These are phyloP conservation scores for Zelostemma sp. DNA, from an alignment of 1,140 invertebrate genomes.

Conservation along the genomic window DNA sequence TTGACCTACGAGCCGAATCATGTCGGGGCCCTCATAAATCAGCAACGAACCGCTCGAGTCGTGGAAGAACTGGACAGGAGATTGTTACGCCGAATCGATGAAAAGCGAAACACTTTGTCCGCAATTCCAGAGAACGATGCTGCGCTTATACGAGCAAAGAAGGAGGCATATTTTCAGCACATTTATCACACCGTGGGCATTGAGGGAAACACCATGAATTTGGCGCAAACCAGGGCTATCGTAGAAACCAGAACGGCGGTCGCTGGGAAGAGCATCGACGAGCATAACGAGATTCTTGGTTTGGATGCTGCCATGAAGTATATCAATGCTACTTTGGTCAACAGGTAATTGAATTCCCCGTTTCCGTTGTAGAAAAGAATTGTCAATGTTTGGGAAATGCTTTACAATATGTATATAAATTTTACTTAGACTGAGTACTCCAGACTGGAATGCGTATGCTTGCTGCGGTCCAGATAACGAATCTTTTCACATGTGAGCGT, in stretches of 20 bases:
- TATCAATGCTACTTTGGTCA: conserved; percentile 91
- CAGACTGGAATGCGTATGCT: conserved; percentile 48
- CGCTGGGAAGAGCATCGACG: conserved; percentile 93
- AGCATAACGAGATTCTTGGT: conserved; percentile 97
- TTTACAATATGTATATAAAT: too few relatives aligned
- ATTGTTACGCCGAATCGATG: conserved; percentile 85
- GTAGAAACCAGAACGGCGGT: conserved; percentile 94
- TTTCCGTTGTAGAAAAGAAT: too few relatives aligned
- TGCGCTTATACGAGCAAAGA: conserved; percentile 88
- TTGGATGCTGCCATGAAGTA: conserved; percentile 96
- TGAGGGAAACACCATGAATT: conserved; percentile 96
- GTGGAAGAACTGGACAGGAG: conserved; percentile 92
- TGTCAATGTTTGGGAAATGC: too few relatives aligned
- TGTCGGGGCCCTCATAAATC: conserved; percentile 82
- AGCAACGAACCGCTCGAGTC: conserved; percentile 85
- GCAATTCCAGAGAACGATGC: conserved; percentile 84
- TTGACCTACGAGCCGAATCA: conserved; percentile 87
- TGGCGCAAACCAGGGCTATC: conserved; percentile 92
- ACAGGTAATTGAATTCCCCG: too few relatives aligned
- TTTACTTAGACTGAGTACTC: conserved; percentile 40
- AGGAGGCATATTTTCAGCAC: conserved; percentile 95
- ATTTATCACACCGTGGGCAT: conserved; percentile 98
- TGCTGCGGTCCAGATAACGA: conserved; percentile 44
- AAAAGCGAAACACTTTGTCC: conserved; percentile 85
- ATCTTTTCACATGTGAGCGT: conserved; percentile 48